Base-by-base conservation (phyloP, 2,797 vertebrate species). In the Remorina albescens region DNA sequence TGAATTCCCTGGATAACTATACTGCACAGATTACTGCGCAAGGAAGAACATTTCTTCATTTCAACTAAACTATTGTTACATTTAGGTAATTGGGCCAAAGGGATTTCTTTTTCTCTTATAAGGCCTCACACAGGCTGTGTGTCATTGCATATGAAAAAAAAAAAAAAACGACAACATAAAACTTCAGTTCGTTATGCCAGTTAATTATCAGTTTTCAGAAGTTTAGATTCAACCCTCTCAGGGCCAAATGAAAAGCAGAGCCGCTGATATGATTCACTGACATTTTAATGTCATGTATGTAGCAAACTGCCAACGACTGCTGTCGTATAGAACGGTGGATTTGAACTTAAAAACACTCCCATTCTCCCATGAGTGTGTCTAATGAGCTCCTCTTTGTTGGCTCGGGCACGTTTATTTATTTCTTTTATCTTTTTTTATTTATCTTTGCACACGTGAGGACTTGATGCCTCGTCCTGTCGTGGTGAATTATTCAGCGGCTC, bases 401-500 rank as follows among this genome's bases (percentile, higher is more conserved):
- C 36, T 8, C 13, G 7, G 30, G 2, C 23, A n/a, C n/a, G n/a
- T n/a, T n/a, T n/a, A n/a, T n/a, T n/a, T 28, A 11, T 12, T 54
- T n/a, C n/a, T n/a, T n/a, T n/a, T n/a, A n/a, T n/a, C n/a, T n/a
- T n/a, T n/a, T n/a, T n/a, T n/a, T 41, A n/a, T 30, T 50, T 25
- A 21, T 59, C 50, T 42, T 75, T 51, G 50, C 50, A 18, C 50
- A 58, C n/a, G 49, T 59, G 56, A 26, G 55, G 53, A 19, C 34
- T 32, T 65, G 54, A 56, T 50, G n/a, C n/a, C n/a, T n/a, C n/a
- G n/a, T n/a, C n/a, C n/a, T n/a, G n/a, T n/a, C n/a, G n/a, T 23
- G 12, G 50, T 86, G 41, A 81, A 79, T 74, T 28, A 81, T 68
- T 73, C 8, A 76, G 42, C n/a, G 21, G 15, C 63, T 54, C 34